phyloP scores from a whole-genome alignment of 2,888 invertebrate genomes.

The Tenthredo mesomela region DNA sequence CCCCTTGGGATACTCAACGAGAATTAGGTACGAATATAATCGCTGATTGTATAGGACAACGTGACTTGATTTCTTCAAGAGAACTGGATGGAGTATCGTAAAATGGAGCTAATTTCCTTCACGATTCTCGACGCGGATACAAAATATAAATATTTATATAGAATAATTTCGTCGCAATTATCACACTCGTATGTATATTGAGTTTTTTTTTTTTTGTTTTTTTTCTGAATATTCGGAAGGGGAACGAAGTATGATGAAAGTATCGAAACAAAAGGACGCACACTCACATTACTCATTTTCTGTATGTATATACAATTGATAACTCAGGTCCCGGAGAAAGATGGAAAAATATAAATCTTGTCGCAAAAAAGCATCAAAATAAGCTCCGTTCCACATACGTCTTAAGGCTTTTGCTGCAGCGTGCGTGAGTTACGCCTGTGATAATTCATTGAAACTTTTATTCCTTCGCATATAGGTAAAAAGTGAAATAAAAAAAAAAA shows the following conservation, averaged over 20 bases:
- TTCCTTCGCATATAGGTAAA: not conserved
- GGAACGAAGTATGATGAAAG: not conserved
- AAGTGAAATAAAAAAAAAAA: not conserved
- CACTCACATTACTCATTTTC: not conserved
- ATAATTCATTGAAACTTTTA: not conserved
- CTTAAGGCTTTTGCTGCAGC: not conserved
- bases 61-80: slow-evolving; percentile 19
- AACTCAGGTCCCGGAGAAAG: not conserved
- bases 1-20: not conserved
- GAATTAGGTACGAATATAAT: slow-evolving; percentile 34
- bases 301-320: not conserved
- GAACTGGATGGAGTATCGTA: slow-evolving; percentile 7
- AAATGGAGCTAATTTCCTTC: not conserved
- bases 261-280: not conserved
- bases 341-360: not conserved
- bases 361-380: not conserved
- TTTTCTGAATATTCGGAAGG: not conserved
- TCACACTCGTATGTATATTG: not conserved
- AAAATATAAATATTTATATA: not conserved
- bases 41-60: slow-evolving; percentile 18
- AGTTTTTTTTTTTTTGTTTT: not conserved
- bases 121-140: not conserved
- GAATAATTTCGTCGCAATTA: not conserved
- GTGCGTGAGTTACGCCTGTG: not conserved
- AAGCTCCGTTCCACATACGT: not conserved